Evolutionary conservation across 2,113 vertebrate genomes (phyloP).

Genomic region (Condylura cristata): DNA sequence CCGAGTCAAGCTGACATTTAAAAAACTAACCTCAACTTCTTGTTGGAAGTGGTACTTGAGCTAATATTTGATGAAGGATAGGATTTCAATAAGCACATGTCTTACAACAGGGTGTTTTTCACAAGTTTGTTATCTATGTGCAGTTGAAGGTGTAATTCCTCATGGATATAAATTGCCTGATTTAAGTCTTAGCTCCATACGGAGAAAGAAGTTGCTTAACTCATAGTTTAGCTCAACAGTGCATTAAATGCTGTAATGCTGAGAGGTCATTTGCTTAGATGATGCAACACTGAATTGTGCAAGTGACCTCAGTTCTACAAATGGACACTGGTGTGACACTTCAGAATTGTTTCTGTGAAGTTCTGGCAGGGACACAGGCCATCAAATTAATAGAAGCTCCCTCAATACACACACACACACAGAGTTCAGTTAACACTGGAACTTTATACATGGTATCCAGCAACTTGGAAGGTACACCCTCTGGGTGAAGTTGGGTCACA

Average conservation of each 20-base stretch:
- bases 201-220: slow-evolving; percentile 38
- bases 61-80: slow-evolving; percentile 22
- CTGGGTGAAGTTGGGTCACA: background rate
- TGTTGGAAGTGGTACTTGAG: slow-evolving; percentile 12
- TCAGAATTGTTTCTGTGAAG: slow-evolving; percentile 4
- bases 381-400: background rate
- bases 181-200: slow-evolving; percentile 42
- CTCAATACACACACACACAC: background rate
- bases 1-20: background rate
- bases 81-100: background rate
- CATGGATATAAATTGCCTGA: slow-evolving; percentile 49
- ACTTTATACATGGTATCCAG: background rate
- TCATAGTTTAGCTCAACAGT: slow-evolving; percentile 43
- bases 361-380: slow-evolving; percentile 1
- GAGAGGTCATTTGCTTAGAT: slow-evolving; percentile 43
- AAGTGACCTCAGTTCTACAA: background rate
- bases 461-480: slow-evolving; percentile 27
- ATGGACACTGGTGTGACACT: background rate
- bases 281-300: background rate
- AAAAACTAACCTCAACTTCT: background rate
- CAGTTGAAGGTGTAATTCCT: slow-evolving; percentile 55
- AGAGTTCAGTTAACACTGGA: background rate
- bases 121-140: slow-evolving; percentile 51
- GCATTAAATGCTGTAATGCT: slow-evolving; percentile 2
- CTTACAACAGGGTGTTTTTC: slow-evolving; percentile 47